Conservation (phyloP, 2,797 vertebrate species). For the Leptodactylus fallax region DNA sequence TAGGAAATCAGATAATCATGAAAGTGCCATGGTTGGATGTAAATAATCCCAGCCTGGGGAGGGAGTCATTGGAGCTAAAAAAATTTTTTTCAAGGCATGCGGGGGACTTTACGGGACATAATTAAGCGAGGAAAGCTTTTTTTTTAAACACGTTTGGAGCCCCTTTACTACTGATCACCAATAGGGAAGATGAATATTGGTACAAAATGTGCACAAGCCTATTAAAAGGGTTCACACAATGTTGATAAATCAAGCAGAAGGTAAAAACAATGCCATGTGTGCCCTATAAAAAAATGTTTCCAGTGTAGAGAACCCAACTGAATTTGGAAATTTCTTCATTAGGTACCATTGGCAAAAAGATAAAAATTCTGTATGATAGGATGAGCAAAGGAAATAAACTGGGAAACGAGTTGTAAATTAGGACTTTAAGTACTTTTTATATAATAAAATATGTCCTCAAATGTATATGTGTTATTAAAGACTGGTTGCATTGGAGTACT, state of each 20-base stretch:
- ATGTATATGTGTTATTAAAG: not conserved
- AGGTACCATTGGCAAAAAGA: not conserved
- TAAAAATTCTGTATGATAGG: not conserved
- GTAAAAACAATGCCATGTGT: not conserved
- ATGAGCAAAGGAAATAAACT: not conserved
- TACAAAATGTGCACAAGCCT: too few relatives aligned
- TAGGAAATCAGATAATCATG: too few relatives aligned
- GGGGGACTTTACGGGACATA: too few relatives aligned
- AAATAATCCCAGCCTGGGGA: too few relatives aligned
- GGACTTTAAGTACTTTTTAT: not conserved
- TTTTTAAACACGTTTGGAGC: too few relatives aligned
- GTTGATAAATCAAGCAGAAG: not conserved
- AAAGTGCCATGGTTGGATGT: too few relatives aligned
- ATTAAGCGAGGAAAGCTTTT: too few relatives aligned
- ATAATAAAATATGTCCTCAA: not conserved
- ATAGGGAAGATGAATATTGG: too few relatives aligned
- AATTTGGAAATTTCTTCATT: not conserved
- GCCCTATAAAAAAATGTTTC: not conserved
- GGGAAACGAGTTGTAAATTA: not conserved
- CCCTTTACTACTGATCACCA: too few relatives aligned
- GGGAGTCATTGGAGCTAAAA: too few relatives aligned
- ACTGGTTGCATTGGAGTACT: not conserved
- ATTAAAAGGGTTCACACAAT: not conserved
- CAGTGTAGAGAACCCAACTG: not conserved
- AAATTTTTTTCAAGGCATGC: too few relatives aligned